Evolutionary conservation across 2,797 vertebrate genomes (phyloP).

Genomic region (Allobates femoralis): DNA sequence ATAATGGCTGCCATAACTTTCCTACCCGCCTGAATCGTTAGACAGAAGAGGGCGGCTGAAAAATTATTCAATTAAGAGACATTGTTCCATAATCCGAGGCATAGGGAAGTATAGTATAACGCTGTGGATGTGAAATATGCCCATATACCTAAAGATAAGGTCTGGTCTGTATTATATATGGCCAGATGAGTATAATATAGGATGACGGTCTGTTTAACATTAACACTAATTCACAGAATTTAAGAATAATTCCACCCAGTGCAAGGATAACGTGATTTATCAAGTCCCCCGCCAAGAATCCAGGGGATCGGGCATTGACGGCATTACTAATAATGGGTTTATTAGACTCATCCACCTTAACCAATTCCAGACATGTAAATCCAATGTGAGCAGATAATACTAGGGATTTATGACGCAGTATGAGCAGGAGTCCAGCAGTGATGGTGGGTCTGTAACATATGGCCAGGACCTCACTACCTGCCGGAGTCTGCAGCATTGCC

Average conservation of each 20-base stretch:
- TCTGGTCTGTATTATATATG: neutral
- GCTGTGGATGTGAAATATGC: neutral
- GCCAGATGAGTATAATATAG: neutral
- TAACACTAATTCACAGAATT: neutral
- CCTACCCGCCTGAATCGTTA: too few species aligned
- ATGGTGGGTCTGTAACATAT: neutral
- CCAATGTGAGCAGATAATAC: neutral
- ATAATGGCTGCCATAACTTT: too few species aligned
- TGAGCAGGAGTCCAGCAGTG: neutral
- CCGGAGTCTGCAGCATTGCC: neutral
- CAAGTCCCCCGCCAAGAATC: neutral
- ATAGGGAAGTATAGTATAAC: neutral
- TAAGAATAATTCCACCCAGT: too few species aligned
- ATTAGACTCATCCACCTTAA: conserved; percentile 6
- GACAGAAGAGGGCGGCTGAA: too few species aligned
- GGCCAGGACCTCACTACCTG: neutral
- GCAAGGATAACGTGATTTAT: neutral
- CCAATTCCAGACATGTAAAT: neutral
- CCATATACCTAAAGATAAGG: neutral
- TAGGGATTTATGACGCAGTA: conserved; percentile 2
- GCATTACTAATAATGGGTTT: neutral
- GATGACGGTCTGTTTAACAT: neutral
- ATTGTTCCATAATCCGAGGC: neutral
- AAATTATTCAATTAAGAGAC: neutral
- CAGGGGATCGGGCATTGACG: neutral